phyloP scores from a whole-genome alignment of 2,888 invertebrate genomes.

The Petrophora chlorosata region DNA sequence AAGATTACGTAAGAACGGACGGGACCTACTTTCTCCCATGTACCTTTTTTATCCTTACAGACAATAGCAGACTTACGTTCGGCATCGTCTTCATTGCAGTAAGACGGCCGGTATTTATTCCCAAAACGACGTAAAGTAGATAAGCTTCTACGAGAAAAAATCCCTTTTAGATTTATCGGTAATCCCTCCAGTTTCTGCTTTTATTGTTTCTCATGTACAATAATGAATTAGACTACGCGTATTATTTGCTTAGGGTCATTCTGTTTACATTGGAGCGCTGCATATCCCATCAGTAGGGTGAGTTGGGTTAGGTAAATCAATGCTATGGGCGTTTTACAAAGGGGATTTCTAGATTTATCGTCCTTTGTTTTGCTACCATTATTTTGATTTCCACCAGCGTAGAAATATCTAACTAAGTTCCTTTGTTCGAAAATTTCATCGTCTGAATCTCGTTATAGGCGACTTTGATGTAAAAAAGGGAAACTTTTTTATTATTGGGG shows the following conservation, averaged over 20 bases:
- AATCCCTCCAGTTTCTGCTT: conserved; percentile 72
- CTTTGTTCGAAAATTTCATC: conserved; percentile 53
- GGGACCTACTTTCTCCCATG: conserved; percentile 52
- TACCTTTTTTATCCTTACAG: conserved; percentile 73
- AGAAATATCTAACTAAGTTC: conserved; percentile 41
- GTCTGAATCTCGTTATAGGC: conserved; percentile 55
- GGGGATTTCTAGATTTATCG: conserved; percentile 71
- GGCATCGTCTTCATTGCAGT: conserved; percentile 65
- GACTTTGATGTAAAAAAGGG: conserved; percentile 70
- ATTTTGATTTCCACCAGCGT: conserved; percentile 44
- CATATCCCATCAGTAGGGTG: conserved; percentile 61
- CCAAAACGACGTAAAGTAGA: conserved; percentile 73
- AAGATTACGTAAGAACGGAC: conserved; percentile 59
- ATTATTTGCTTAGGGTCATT: conserved; percentile 71
- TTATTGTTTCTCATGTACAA: conserved; percentile 71
- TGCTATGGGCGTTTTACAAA: conserved; percentile 64
- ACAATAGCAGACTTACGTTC: conserved; percentile 71
- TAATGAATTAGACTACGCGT: conserved; percentile 71
- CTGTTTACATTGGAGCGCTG: conserved; percentile 69
- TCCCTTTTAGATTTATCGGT: conserved; percentile 73
- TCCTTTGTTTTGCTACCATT: conserved; percentile 53
- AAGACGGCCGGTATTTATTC: conserved; percentile 67
- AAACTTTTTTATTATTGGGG: conserved; percentile 43
- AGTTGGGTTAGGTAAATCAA: conserved; percentile 69
- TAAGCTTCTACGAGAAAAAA: conserved; percentile 71